A percentile compares a stretch with the other conserved stretches of the same genome.
Evolutionary conservation across 2,113 vertebrate genomes (phyloP).

Genomic region (Phoenicopterus ruber): DNA sequence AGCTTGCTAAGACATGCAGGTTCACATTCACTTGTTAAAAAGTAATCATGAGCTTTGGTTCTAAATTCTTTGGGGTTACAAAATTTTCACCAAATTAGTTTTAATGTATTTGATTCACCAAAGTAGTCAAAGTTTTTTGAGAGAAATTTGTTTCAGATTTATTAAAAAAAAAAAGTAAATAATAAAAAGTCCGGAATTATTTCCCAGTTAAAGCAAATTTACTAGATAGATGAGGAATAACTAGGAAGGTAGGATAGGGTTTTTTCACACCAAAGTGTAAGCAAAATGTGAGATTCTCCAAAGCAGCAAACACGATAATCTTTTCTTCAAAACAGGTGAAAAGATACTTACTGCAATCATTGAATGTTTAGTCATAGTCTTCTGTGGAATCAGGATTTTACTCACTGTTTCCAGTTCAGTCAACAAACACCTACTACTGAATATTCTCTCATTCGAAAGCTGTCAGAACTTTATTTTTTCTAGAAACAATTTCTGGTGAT

Average conservation of each 20-base stretch:
- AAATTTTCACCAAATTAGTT: neutral
- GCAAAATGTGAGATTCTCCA: neutral
- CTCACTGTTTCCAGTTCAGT: neutral
- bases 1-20: neutral
- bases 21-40: neutral
- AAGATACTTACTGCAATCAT: neutral
- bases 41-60: fast-evolving
- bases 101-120: neutral
- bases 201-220: neutral
- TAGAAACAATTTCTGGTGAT: neutral
- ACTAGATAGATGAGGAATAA: neutral
- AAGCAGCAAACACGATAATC: neutral
- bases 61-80: neutral
- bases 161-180: neutral
- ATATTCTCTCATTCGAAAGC: neutral
- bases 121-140: neutral
- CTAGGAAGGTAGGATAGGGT: too few species aligned
- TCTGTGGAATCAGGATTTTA: neutral
- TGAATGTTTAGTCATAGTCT: neutral
- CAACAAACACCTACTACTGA: neutral
- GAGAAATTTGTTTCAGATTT: neutral
- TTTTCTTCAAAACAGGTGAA: neutral
- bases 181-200: neutral
- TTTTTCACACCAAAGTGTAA: neutral
- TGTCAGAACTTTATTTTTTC: neutral